Conservation (phyloP, 2,113 vertebrate genomes). For the Phoxinus phoxinus region DNA sequence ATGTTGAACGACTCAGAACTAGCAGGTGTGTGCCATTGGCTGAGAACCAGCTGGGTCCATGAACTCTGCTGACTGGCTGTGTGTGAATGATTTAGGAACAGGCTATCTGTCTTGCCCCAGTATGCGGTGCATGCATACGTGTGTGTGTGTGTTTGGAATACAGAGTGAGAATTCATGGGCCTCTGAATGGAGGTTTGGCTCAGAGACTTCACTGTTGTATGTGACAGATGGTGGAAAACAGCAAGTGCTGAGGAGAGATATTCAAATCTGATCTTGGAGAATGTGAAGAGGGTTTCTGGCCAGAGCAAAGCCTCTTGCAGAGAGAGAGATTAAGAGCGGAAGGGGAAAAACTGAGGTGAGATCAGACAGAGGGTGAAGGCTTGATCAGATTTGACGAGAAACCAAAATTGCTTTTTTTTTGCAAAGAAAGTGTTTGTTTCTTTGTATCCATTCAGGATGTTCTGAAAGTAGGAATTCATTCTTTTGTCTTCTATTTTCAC, state of each 20-base stretch:
- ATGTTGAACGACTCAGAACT: constrained; percentile 28
- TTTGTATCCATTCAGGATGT: not conserved
- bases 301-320: constrained; percentile 35
- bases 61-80: constrained; percentile 50
- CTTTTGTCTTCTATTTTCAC: not conserved
- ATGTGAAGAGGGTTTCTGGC: constrained; percentile 55
- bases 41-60: constrained; percentile 35
- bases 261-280: constrained; percentile 62
- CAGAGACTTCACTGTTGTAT: constrained; percentile 72
- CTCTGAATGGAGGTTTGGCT: constrained; percentile 80
- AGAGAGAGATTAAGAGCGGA: constrained; percentile 34
- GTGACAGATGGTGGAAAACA: constrained; percentile 82
- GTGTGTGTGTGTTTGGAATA: constrained; percentile 71
- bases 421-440: constrained; percentile 24
- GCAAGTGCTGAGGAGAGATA: constrained; percentile 64
- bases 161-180: constrained; percentile 74
- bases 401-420: constrained; percentile 35
- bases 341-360: constrained; percentile 24
- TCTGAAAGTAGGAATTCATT: constrained; percentile 5
- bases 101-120: constrained; percentile 48
- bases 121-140: constrained; percentile 53
- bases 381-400: constrained; percentile 40
- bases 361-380: constrained; percentile 27
- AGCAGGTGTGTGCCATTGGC: constrained; percentile 32
- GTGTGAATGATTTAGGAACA: constrained; percentile 53